Evolutionary conservation across 2,888 invertebrate genomes (phyloP), one percentile per base, ranked within the genome.

Genomic region (Eupithecia exiguata): DNA sequence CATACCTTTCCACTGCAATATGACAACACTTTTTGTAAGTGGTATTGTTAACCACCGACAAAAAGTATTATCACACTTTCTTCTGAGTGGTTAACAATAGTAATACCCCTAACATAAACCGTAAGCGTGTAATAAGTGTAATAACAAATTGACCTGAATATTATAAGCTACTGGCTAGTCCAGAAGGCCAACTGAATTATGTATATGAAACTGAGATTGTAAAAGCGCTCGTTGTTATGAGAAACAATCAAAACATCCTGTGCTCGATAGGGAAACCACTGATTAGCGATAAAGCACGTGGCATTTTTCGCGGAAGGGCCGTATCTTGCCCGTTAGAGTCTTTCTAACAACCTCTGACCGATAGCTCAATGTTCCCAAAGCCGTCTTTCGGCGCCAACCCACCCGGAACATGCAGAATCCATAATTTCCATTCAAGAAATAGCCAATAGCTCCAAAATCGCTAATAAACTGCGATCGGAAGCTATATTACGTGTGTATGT

Each of bases 371-470:
- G 49, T 53, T 21, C 21, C 49, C 0, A 21, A 3, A 21, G n/a
- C 49, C 1, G 49, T 53, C 49, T 53, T 53, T 84, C 84, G 87
- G 87, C 79, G 81, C 82, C 81, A 83, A 78, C 12, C 84, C 85
- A 86, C 81, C 86, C 85, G 84, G 84, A 89, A 90, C 86, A 25
- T 58, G 25, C 58, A 58, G 58, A 58, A 25, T 14, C 25, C 58
- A 58, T 25, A 21, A 58, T 58, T 58, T 58, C 14, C 25, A 58
- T 58, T 58, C 58, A 25, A 58, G 25, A 5, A 77, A 69, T 69
- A 69, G 36, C 82, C 81, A 82, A 83, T 81, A 71, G 74, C 43
- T 81, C 80, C 76, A 76, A 63, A 76, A 74, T 65, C 76, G 79
- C 75, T 75, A 75, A 74, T 70, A 71, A 75, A 62, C 71, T 14